phyloP scores from a whole-genome alignment of 2,888 invertebrate genomes.

The Nephrotoma appendiculata region DNA sequence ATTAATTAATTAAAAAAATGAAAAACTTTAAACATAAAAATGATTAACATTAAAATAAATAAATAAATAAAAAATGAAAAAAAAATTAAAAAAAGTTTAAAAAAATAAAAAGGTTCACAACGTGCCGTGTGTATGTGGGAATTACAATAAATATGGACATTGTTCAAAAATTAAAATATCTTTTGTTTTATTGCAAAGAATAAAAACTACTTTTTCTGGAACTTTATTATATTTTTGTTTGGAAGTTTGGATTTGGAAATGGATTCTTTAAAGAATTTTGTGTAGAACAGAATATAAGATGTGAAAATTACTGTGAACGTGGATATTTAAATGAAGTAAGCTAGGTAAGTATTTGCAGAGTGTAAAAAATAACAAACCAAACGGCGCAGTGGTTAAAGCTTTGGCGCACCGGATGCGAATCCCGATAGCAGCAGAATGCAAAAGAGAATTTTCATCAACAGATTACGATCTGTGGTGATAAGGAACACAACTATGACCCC shows the following conservation, averaged over 20 bases:
- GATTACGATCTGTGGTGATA: too few species aligned
- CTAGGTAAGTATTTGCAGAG: too few species aligned
- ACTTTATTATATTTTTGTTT: not conserved
- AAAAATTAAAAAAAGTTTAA: slow-evolving; percentile 7
- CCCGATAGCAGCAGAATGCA: too few species aligned
- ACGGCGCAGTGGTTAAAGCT: too few species aligned
- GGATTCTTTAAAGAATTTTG: too few species aligned
- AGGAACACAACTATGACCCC: too few species aligned
- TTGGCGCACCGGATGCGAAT: too few species aligned
- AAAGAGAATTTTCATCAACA: too few species aligned
- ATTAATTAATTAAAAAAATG: slow-evolving; percentile 6
- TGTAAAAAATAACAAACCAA: too few species aligned
- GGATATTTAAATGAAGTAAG: too few species aligned
- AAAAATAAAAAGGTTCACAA: slow-evolving; percentile 69
- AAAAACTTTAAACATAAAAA: not conserved
- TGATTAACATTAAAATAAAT: slow-evolving; percentile 1
- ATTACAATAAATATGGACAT: slow-evolving; percentile 67
- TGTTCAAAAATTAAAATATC: slow-evolving; percentile 54
- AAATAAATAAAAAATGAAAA: slow-evolving; percentile 6
- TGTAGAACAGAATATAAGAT: too few species aligned
- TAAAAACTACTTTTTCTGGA: not conserved
- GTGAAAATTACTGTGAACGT: too few species aligned
- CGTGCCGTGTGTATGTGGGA: slow-evolving; percentile 84
- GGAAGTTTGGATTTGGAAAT: not conserved
- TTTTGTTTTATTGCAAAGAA: slow-evolving; percentile 32